Base-by-base conservation (phyloP, 2,113 vertebrate genomes). In the Glareola pratincola region DNA sequence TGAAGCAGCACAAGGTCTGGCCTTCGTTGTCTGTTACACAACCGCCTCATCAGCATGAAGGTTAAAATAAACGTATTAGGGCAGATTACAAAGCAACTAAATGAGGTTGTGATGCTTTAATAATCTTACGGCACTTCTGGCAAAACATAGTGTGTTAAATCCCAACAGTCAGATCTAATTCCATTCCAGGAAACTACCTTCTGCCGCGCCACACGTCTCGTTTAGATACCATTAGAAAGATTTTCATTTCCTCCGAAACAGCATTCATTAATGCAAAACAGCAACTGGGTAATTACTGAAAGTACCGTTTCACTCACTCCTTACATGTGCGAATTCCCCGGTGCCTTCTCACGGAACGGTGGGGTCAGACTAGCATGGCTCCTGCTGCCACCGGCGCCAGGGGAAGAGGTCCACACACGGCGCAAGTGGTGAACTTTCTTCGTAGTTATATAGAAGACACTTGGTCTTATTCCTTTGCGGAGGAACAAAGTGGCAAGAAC, bases 41-140 rank as follows among this genome's bases (percentile, higher is more conserved):
- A 90, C 64, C 19, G 8, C 47, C 22, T 80, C 78, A 59, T 76
- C 62, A 85, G 50, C 72, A 51, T 36, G 53, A 75, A 69, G 86
- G 62, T 88, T 94, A 88, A 93, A 75, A 66, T 64, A 71, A 45
- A 60, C 14, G 9, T 67, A 84, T 68, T 66, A 69, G 51, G 89
- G 89, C 72, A 84, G 85, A 88, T 96, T 91, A 94, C 85, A 89
- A 71, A 95, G 64, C 63, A 6, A 93, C 48, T 60, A 95, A 90
- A 91, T 48, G 41, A 88, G 59, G 88, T 30, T 93, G 72, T 72
- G 72, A 64, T 37, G 78, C 79, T 74, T 86, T 68, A 93, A 78
- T 95, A 88, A 94, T 88, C 54, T 94, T 92, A 86, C 2, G 6
- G 48, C 80, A 76, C 75, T 95, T 86, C 47, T 78, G 63, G 71